Base-by-base conservation (phyloP, 2,888 invertebrate genomes). In the Hymenopus coronatus region DNA sequence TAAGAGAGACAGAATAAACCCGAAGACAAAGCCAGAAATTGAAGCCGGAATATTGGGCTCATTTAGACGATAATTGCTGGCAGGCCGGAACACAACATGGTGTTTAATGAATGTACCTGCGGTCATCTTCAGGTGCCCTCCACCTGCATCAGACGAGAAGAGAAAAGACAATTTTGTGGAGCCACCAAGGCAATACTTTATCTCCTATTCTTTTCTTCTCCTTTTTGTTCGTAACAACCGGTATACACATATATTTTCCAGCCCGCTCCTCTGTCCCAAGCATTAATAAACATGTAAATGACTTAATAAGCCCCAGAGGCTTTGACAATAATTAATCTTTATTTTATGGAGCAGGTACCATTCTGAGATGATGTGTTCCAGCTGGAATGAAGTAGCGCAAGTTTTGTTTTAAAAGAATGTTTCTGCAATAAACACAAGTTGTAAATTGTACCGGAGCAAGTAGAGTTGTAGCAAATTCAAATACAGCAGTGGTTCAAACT, bases 241-340 rank as follows among this genome's bases (percentile, higher is more conserved):
- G 54, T 70, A 70, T 70, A 70, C 54, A 70, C 54, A 70, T 70
- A 70, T 20, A 70, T 70, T 70, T 70, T 70, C 54, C 54, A 70
- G 54, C 40, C 85, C 28, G 54, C n/a, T 33, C 27, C 27, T 46
- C 28, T 25, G 25, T 46, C n/a, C 85, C 46, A 46, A 40, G 85
- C 85, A 85, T 85, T 85, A 85, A 85, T 85, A 85, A 85, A 85
- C 40, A 85, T 85, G 85, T 85, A 85, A 85, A 85, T 85, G 85
- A 85, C 85, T 85, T 46, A 85, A 27, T 46, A 46, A 27, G 20
- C 85, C 46, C n/a, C 40, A 85, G 54, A 70, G 85, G 85, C 85
- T 46, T 28, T 46, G 27, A n/a, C 85, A 40, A 85, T 46, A 46
- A 85, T 85, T 85, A 85, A 85, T 85, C 33, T 85, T 46, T 85